Evolutionary conservation across 1,140 invertebrate genomes (phyloP), one percentile per base, ranked within the genome.

Genomic region (Aphelinus certus): DNA sequence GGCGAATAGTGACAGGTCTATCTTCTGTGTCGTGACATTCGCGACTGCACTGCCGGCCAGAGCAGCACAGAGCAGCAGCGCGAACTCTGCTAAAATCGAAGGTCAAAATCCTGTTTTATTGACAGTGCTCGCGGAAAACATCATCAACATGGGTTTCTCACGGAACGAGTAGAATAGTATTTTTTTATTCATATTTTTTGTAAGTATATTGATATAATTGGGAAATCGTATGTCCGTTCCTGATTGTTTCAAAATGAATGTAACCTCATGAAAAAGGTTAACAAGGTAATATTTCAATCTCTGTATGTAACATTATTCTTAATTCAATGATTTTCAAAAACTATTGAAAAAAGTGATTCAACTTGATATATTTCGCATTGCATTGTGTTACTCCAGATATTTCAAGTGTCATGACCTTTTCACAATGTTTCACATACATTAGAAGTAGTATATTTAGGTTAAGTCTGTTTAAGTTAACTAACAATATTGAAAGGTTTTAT

Each of bases 141-240:
- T 67, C n/a, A 67, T 76, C 63, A 76, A 76, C 57, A 76, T 76
- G 66, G 26, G 47, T 67, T 76, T 67, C 26, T 76, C 63, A 42
- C 57, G 61, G 26, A 42, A 48, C 51, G 10, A 55, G 3, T 62
- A n/a, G 9, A 48, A 71, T 58, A 69, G 43, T 70, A 58, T 60
- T 43, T 26, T 65, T 67, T 71, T 61, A 61, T 64, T 64, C 48
- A 10, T 57, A 10, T 49, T 72, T 57, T 65, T 42, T 62, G 26
- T 26, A 26, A 26, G 10, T 72, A 48, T 65, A 57, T 65, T 72
- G 49, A 57, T 72, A 56, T 57, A 55, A 72, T 72, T 65, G 64
- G 43, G 1, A 57, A 9, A 1, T 64, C 9, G 9, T 43, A 64
- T 3, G 1, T 26, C 1, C 49, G 9, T 7, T 71, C 10, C n/a